These are phyloP conservation scores for Blennius ocellaris DNA, from an alignment of 2,113 vertebrate species.

Conservation along the genomic window DNA sequence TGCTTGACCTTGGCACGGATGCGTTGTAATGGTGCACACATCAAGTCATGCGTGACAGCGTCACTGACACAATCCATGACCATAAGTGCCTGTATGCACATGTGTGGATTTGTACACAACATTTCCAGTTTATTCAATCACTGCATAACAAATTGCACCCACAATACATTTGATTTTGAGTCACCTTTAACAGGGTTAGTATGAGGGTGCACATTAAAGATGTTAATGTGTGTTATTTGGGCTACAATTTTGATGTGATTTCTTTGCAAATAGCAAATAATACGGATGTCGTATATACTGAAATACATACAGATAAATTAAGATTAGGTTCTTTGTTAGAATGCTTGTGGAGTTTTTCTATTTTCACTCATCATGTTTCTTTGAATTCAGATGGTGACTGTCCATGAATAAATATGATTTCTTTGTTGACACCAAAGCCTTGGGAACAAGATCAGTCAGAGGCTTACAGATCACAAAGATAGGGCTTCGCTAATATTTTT, in stretches of 20 bases:
- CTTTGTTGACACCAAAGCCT: conserved; percentile 9
- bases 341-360: not conserved
- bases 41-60: conserved; percentile 40
- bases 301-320: conserved; percentile 1
- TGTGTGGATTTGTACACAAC: conserved; percentile 3
- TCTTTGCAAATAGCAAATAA: not conserved
- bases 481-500: not conserved
- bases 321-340: not conserved
- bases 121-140: not conserved
- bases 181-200: not conserved
- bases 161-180: not conserved
- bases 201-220: not conserved
- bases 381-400: not conserved
- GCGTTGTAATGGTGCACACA: conserved; percentile 37
- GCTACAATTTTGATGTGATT: not conserved
- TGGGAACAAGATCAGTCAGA: not conserved
- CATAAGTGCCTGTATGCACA: not conserved
- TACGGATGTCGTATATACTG: not conserved
- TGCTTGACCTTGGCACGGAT: conserved; percentile 74
- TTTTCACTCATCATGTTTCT: conserved; percentile 5
- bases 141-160: not conserved
- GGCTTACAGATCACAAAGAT: not conserved
- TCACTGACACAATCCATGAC: not conserved
- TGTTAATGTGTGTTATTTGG: not conserved
- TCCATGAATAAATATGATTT: conserved; percentile 21